phyloP scores from a whole-genome alignment of 2,797 vertebrate species.

The Meriones psammophilus region DNA sequence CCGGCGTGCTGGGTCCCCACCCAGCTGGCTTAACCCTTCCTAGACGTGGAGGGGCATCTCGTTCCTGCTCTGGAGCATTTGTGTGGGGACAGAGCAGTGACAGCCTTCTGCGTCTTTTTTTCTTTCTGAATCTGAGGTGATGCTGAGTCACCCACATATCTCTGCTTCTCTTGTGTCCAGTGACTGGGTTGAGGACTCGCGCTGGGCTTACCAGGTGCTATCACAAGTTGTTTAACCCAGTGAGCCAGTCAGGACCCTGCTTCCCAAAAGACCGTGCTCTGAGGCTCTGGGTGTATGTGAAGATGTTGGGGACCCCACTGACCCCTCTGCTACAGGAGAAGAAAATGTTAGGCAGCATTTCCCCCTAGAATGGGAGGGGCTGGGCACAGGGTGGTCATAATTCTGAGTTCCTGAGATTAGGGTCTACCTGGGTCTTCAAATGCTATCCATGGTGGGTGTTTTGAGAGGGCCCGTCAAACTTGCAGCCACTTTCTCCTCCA shows the following conservation, averaged over 20 bases:
- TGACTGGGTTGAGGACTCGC: not conserved
- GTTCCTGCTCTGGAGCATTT: not conserved
- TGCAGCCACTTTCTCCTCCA: not conserved
- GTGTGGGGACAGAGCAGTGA: not conserved
- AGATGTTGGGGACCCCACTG: not conserved
- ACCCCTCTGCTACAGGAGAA: not conserved
- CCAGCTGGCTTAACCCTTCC: not conserved
- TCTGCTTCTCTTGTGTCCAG: not conserved
- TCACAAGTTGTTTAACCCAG: not conserved
- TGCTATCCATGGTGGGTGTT: not conserved
- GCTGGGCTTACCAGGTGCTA: not conserved
- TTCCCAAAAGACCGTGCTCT: constrained; percentile 18
- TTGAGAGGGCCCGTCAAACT: not conserved
- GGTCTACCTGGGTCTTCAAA: not conserved
- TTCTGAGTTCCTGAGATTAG: not conserved
- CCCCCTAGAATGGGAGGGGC: not conserved
- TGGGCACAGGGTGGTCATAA: not conserved
- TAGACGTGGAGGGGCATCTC: not conserved
- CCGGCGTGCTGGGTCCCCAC: not conserved
- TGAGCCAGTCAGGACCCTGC: not conserved
- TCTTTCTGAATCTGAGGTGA: not conserved
- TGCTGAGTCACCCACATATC: not conserved
- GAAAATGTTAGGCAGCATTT: not conserved
- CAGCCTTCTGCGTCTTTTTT: not conserved
- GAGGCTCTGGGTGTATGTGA: constrained; percentile 6